Conservation (phyloP, 2,797 vertebrate genomes). For the Prionace glauca region DNA sequence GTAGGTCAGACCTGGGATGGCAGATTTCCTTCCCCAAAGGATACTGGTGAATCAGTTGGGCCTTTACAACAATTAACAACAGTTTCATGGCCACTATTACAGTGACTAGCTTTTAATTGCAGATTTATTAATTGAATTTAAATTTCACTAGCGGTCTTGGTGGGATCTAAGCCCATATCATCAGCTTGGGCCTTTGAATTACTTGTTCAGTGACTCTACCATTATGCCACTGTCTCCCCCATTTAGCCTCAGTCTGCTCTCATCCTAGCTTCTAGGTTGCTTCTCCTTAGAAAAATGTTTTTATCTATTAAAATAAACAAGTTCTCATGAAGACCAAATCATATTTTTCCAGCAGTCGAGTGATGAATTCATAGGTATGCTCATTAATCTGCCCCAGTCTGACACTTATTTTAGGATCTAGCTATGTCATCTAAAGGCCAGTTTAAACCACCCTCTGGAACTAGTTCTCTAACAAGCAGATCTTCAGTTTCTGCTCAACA, state of each 20-base stretch:
- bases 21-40: too few relatives aligned
- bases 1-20: too few relatives aligned
- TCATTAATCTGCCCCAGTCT: neutral
- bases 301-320: neutral
- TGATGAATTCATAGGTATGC: neutral
- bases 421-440: neutral
- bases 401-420: neutral
- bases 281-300: neutral
- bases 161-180: too few relatives aligned
- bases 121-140: too few relatives aligned
- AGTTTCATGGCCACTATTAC: too few relatives aligned
- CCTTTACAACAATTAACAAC: too few relatives aligned
- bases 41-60: too few relatives aligned
- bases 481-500: neutral
- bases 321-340: neutral
- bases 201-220: too few relatives aligned
- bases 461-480: neutral
- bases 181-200: too few relatives aligned
- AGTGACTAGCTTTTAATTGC: too few relatives aligned
- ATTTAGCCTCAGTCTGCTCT: neutral
- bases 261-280: neutral
- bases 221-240: too few relatives aligned
- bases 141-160: too few relatives aligned
- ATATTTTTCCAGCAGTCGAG: neutral
- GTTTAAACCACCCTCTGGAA: neutral